phyloP scores from a whole-genome alignment of 2,888 invertebrate genomes.

The Polylopha cassiicola region DNA sequence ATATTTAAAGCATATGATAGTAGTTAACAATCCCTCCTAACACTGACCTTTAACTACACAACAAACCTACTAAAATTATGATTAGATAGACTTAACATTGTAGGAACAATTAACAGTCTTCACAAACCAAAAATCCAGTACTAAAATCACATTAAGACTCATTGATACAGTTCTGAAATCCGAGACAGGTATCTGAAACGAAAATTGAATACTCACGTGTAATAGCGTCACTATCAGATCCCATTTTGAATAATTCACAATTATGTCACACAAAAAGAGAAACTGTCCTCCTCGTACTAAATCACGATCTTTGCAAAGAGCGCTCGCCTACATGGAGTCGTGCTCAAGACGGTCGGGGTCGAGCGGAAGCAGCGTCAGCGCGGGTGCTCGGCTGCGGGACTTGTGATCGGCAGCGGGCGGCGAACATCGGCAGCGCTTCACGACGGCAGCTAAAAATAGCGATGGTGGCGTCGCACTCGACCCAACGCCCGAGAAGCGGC shows the following conservation, averaged over 20 bases:
- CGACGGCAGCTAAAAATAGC: conserved; percentile 59
- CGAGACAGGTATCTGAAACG: conserved; percentile 22
- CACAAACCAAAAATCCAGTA: no score
- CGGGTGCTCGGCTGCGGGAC: conserved; percentile 27
- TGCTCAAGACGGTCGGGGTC: conserved; percentile 22
- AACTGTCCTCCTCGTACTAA: conserved; percentile 33
- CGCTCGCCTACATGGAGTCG: conserved; percentile 27
- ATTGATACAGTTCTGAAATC: conserved; percentile 1
- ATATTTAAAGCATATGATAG: no score
- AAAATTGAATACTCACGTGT: conserved; percentile 46
- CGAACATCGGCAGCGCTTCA: conserved; percentile 41
- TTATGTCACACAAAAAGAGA: conserved; percentile 33
- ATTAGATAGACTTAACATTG: no score
- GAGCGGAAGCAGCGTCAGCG: conserved; percentile 21
- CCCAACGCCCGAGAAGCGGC: no score
- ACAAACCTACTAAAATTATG: no score
- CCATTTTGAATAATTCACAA: conserved; percentile 45
- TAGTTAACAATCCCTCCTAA: no score
- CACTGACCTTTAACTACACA: no score
- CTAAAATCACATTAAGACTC: conserved; percentile 2
- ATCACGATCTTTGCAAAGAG: conserved; percentile 29
- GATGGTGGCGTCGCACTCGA: conserved; percentile 36
- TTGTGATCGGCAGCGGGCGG: conserved; percentile 51
- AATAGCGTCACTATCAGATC: conserved; percentile 46
- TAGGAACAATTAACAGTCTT: no score